A percentile compares a stretch with the other conserved stretches of the same genome.
These are phyloP conservation scores for Physeter macrocephalus DNA, from an alignment of 2,113 vertebrate species.

Conservation along the genomic window DNA sequence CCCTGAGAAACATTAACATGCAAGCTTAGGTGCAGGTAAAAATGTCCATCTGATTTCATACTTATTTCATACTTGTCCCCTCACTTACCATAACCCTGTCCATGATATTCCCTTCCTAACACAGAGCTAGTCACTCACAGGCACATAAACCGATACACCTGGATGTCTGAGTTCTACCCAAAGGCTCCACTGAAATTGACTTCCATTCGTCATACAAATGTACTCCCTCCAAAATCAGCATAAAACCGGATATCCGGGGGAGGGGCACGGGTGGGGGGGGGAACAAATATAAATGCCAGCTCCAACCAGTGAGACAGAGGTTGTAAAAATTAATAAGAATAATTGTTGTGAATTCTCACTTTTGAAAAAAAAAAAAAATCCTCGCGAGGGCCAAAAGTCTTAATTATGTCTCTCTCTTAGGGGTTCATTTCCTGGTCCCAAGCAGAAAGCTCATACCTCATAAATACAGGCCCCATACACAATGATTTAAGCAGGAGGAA, in stretches of 20 bases:
- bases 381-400: slow-evolving; percentile 78
- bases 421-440: slow-evolving; percentile 83
- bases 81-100: background rate
- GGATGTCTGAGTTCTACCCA: background rate
- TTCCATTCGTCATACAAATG: slow-evolving; percentile 24
- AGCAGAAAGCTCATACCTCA: slow-evolving; percentile 80
- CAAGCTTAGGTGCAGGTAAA: background rate
- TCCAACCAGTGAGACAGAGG: slow-evolving; percentile 73
- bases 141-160: background rate
- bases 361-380: slow-evolving; percentile 51
- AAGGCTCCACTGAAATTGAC: background rate
- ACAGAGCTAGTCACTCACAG: background rate
- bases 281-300: slow-evolving; percentile 71
- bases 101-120: background rate
- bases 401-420: slow-evolving; percentile 86
- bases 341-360: slow-evolving; percentile 83
- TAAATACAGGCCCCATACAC: slow-evolving; percentile 77
- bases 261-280: fast-evolving
- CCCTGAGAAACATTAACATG: background rate
- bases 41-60: background rate
- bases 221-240: slow-evolving; percentile 40
- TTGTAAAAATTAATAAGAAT: slow-evolving; percentile 87
- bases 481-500: slow-evolving; percentile 75
- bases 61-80: background rate
- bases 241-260: slow-evolving; percentile 73